These are phyloP conservation scores for Drosophila eugracilis DNA, from an alignment of 1,140 invertebrate species.

Conservation along the genomic window DNA sequence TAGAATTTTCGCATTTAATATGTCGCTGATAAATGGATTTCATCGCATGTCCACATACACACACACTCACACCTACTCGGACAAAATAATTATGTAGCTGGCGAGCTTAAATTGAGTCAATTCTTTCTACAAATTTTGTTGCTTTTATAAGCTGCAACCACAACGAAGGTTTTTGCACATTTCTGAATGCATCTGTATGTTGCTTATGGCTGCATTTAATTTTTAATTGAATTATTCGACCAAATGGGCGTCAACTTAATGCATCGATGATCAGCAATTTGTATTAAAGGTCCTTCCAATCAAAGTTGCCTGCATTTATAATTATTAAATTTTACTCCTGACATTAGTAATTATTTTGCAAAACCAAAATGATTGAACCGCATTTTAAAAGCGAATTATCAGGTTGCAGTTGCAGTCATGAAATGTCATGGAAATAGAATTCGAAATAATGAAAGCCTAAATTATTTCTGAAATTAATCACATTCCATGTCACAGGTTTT, in stretches of 20 bases:
- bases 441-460: neutral
- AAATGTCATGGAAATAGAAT: neutral
- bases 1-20: slow-evolving; percentile 54
- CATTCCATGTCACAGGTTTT: neutral
- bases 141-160: slow-evolving; percentile 22
- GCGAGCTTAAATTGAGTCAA: slow-evolving; percentile 55
- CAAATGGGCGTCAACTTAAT: slow-evolving; percentile 48
- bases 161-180: slow-evolving; percentile 20
- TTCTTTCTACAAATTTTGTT: slow-evolving; percentile 24
- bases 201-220: slow-evolving; percentile 56
- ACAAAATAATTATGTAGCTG: slow-evolving; percentile 50
- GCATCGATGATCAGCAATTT: slow-evolving; percentile 39
- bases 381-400: too few species aligned
- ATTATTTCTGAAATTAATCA: neutral
- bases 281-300: slow-evolving; percentile 30
- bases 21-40: slow-evolving; percentile 58
- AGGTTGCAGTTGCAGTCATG: too few species aligned
- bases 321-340: slow-evolving; percentile 7
- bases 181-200: slow-evolving; percentile 14
- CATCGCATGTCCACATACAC: slow-evolving; percentile 31
- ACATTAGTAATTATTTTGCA: slow-evolving; percentile 7
- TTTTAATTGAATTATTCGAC: slow-evolving; percentile 69
- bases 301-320: slow-evolving; percentile 15
- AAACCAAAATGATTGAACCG: neutral
- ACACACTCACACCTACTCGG: too few species aligned